Evolutionary conservation across 2,888 invertebrate species (phyloP), one percentile per base, ranked within the genome.

Genomic region (Xylophagus ater): DNA sequence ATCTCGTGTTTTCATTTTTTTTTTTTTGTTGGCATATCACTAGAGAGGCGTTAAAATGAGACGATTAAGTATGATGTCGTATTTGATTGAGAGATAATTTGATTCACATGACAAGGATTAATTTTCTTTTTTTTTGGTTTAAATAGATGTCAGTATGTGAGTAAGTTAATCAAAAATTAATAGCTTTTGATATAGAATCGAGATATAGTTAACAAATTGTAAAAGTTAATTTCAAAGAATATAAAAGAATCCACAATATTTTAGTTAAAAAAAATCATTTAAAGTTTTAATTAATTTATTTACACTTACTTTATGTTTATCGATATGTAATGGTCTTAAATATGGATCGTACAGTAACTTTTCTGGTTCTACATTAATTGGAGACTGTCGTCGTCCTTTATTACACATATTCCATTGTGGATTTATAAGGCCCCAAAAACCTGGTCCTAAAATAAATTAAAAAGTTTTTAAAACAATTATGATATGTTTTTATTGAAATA

Each of bases 361-460:
- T 55, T 84, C 82, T 3, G 97, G 96, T 58, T 96, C 93, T 50
- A 98, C 81, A 71, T 97, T 90, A 60, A 98, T 89, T 3, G 97
- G 97, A 47, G 94, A 94, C 68, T 97, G 97, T 47, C 93, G 76
- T 46, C 88, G 76, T 31, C 97, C 97, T 65, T 90, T 90, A 68
- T 84, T 88, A 73, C 97, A 97, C 76, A 97, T 81, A 59, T 83
- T 84, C 97, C 97, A 97, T 65, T 94, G 92, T 10, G 92, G 90
- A 71, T 96, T 96, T 70, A 96, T 88, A 51, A 93, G 75, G 42
- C 97, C 96, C 97, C 97, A 97, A 71, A 93, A 96, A 41, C 87
- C 85, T 34, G 96, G 94, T 68, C 97, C 97, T 92, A 72, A 3
- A 69, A 70, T 46, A 53, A 51, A 46, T 47, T 38, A 38, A 44